A percentile compares a stretch with the other conserved stretches of the same genome.
These are phyloP conservation scores for Troilus luridus DNA, from an alignment of 2,888 invertebrate species.

Conservation along the genomic window DNA sequence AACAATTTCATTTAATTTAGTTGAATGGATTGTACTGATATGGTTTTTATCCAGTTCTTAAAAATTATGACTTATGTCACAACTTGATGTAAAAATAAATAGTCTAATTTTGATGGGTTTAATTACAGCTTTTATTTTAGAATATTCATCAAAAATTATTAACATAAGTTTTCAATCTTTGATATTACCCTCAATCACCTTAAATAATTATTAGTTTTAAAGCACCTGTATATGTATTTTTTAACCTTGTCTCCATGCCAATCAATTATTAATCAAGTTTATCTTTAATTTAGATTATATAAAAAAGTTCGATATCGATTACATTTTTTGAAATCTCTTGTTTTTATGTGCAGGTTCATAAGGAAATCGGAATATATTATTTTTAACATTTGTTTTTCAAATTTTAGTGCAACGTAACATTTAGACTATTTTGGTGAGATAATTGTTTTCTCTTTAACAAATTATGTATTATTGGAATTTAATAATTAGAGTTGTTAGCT, in stretches of 20 bases:
- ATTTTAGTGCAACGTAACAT: neutral
- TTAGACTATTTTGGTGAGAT: neutral
- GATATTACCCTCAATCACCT: neutral
- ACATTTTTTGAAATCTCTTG: neutral
- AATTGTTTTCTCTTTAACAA: neutral
- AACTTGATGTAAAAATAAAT: neutral
- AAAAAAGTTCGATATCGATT: neutral
- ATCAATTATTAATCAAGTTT: neutral
- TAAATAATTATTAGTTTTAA: neutral
- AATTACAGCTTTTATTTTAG: neutral
- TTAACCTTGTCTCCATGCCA: neutral
- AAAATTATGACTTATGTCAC: neutral
- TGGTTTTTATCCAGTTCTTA: neutral
- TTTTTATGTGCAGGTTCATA: neutral
- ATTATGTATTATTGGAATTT: neutral
- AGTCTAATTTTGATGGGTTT: neutral
- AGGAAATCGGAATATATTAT: neutral
- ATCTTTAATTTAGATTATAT: neutral
- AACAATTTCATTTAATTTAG: neutral
- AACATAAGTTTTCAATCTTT: neutral
- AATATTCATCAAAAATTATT: neutral
- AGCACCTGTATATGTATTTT: neutral
- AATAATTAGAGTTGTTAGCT: neutral
- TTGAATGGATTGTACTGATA: neutral
- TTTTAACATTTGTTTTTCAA: neutral